phyloP scores from a whole-genome alignment of 2,113 vertebrate genomes.

The Mugil cephalus region DNA sequence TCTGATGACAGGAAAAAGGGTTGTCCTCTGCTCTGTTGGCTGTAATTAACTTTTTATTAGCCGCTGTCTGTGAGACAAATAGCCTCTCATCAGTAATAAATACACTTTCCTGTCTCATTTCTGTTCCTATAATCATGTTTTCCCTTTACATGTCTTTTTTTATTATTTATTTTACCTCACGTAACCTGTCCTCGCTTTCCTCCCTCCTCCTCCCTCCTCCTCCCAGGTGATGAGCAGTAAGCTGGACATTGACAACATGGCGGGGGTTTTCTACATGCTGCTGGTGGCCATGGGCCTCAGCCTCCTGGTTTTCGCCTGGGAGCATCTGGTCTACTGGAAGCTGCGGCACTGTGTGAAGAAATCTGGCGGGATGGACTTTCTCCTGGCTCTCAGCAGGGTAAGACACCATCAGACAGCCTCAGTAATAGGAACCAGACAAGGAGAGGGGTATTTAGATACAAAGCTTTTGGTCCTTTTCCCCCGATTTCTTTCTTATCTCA shows the following conservation, averaged over 20 bases:
- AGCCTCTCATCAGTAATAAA: constrained; percentile 47
- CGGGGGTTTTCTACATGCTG: constrained; percentile 93
- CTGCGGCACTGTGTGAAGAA: constrained; percentile 88
- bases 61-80: constrained; percentile 52
- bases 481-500: too few relatives aligned
- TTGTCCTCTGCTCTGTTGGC: constrained; percentile 16
- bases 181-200: not conserved
- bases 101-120: constrained; percentile 12
- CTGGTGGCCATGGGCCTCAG: constrained; percentile 93
- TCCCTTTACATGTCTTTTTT: not conserved
- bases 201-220: not conserved
- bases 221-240: constrained; percentile 93
- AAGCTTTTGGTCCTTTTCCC: too few relatives aligned
- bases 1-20: constrained; percentile 17
- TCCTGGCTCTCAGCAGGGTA: constrained; percentile 91
- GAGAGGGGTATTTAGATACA: too few relatives aligned
- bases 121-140: not conserved
- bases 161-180: not conserved
- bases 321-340: constrained; percentile 92
- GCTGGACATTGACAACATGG: constrained; percentile 95
- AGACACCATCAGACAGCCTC: constrained; percentile 9
- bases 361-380: constrained; percentile 88
- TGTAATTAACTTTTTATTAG: constrained; percentile 56
- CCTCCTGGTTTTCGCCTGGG: constrained; percentile 91
- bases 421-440: too few relatives aligned